Conservation (phyloP, 1,140 invertebrate species). For the Probaryconus sp. region DNA sequence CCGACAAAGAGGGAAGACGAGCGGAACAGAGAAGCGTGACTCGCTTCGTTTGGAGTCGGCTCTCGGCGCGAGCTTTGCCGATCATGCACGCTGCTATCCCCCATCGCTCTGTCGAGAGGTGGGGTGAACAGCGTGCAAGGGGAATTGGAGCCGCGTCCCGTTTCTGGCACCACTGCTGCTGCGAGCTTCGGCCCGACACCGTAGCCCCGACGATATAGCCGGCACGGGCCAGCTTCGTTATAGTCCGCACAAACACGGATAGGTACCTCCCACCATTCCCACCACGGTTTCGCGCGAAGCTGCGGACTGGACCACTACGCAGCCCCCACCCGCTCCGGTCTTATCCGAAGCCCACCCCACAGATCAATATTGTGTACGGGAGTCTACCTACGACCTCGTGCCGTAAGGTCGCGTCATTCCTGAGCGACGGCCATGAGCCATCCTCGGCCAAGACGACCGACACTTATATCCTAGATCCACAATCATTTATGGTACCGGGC, state of each 20-base stretch:
- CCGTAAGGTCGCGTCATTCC: conserved; percentile 58
- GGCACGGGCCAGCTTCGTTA: conserved; percentile 64
- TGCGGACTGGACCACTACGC: conserved; percentile 76
- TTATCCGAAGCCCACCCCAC: conserved; percentile 74
- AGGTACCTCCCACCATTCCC: conserved; percentile 67
- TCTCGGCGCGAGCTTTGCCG: too few species aligned
- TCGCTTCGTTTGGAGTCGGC: too few species aligned
- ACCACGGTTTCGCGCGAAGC: conserved; percentile 72
- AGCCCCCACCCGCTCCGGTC: conserved; percentile 60
- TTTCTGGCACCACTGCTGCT: too few species aligned
- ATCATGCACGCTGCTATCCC: too few species aligned
- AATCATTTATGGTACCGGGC: too few species aligned
- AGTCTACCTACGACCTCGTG: conserved; percentile 63
- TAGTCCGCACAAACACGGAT: conserved; percentile 50
- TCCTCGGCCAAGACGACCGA: conserved; percentile 28
- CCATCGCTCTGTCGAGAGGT: too few species aligned
- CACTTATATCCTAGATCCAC: too few species aligned
- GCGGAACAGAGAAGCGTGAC: too few species aligned
- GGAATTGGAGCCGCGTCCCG: too few species aligned
- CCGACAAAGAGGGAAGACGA: too few species aligned
- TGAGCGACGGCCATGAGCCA: conserved; percentile 54
- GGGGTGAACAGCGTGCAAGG: too few species aligned
- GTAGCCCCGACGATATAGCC: conserved; percentile 53
- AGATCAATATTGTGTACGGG: conserved; percentile 75
- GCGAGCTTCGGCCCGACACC: conserved; percentile 44